A percentile compares a stretch with the other conserved stretches of the same genome.
These are phyloP conservation scores for Zaprionus lachaisei DNA, from an alignment of 1,140 invertebrate genomes.

Conservation along the genomic window DNA sequence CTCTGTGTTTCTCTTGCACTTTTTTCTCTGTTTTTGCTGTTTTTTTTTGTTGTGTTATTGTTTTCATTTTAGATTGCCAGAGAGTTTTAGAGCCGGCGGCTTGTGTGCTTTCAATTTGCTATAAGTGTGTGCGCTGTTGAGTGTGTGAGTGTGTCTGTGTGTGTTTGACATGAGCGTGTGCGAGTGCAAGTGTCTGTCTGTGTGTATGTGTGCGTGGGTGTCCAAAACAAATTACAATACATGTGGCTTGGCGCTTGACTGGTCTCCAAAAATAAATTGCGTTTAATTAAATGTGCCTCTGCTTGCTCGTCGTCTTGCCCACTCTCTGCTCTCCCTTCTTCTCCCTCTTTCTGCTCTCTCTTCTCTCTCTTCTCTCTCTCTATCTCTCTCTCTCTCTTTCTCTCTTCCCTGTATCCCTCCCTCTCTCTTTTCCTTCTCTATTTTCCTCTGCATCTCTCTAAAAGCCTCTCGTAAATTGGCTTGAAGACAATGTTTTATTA, in stretches of 20 bases:
- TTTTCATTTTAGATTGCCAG: slow-evolving; percentile 42
- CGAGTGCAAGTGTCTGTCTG: slow-evolving; percentile 3
- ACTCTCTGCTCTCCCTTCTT: background rate
- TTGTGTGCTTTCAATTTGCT: slow-evolving; percentile 70
- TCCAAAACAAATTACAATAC: slow-evolving; percentile 47
- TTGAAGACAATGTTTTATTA: slow-evolving; percentile 37
- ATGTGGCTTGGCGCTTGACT: slow-evolving; percentile 5
- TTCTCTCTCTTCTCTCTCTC: background rate
- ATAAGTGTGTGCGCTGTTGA: slow-evolving; percentile 29
- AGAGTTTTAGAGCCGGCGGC: slow-evolving; percentile 41
- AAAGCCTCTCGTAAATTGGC: slow-evolving; percentile 3
- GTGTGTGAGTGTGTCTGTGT: slow-evolving; percentile 16
- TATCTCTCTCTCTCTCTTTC: background rate
- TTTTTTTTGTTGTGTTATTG: slow-evolving; percentile 19
- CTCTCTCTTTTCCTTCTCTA: background rate
- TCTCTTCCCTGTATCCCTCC: background rate
- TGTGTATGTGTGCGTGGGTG: slow-evolving; percentile 20
- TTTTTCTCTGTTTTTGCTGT: slow-evolving; percentile 17
- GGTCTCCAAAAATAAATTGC: slow-evolving; percentile 30
- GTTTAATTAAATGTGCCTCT: slow-evolving; percentile 37
- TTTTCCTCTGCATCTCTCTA: background rate
- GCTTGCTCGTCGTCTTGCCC: background rate
- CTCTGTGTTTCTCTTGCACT: background rate
- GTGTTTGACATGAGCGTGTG: slow-evolving; percentile 12
- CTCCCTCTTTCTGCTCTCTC: background rate